These are phyloP conservation scores for Ctenochaetus hawaiiensis DNA, from an alignment of 2,797 vertebrate species.

Conservation along the genomic window DNA sequence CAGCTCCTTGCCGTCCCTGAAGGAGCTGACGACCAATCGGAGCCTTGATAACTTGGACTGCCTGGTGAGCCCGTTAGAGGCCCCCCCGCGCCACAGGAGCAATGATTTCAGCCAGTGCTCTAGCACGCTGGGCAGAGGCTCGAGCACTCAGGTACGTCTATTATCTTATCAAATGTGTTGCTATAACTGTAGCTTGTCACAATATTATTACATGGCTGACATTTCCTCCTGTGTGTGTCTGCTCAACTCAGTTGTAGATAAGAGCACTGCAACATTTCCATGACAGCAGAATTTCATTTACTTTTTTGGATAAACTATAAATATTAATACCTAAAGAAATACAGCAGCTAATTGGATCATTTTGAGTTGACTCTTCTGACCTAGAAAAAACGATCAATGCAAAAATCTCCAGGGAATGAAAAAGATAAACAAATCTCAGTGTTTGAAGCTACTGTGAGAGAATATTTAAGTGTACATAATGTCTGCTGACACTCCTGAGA, in stretches of 20 bases:
- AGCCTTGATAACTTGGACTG: constrained; percentile 97
- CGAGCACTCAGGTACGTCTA: constrained; percentile 86
- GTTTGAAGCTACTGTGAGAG: constrained; percentile 19
- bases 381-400: not conserved
- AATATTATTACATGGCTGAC: not conserved
- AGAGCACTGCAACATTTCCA: not conserved
- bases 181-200: not conserved
- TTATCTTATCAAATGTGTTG: constrained; percentile 25
- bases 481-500: constrained; percentile 41
- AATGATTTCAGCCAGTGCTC: constrained; percentile 91
- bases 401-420: not conserved
- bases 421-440: constrained; percentile 12
- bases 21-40: constrained; percentile 88
- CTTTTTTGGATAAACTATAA: constrained; percentile 2
- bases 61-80: constrained; percentile 91
- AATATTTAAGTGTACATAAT: constrained; percentile 47
- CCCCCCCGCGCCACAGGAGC: constrained; percentile 90
- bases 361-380: not conserved
- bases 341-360: constrained; percentile 3
- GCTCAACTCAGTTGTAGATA: not conserved
- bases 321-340: not conserved
- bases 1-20: constrained; percentile 85
- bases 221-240: not conserved
- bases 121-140: constrained; percentile 83
- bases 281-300: not conserved